Percentiles rank a stretch among this genome's conserved stretches.
Evolutionary conservation across 2,113 vertebrate species (phyloP).

Genomic region (Lamprotornis superbus): DNA sequence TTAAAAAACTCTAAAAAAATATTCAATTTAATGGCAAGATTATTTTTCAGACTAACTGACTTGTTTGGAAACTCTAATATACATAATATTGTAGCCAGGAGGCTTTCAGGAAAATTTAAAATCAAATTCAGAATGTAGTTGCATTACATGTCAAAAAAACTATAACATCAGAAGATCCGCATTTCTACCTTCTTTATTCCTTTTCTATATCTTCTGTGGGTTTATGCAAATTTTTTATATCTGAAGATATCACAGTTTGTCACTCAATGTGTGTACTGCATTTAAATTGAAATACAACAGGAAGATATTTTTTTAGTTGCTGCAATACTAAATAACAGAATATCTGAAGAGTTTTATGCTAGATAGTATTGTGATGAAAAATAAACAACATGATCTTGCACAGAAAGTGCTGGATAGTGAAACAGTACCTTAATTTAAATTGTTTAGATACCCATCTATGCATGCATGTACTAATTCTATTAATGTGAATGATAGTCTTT

Average conservation of each 20-base stretch:
- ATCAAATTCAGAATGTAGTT: neutral
- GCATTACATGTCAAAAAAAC: neutral
- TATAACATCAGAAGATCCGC: neutral
- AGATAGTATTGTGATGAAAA: neutral
- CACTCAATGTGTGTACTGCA: neutral
- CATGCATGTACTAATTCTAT: neutral
- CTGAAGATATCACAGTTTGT: neutral
- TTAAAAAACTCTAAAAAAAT: neutral
- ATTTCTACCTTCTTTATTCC: neutral
- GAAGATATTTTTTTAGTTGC: neutral
- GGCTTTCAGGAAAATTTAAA: neutral
- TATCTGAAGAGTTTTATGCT: neutral
- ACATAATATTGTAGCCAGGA: neutral
- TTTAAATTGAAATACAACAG: neutral
- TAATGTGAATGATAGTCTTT: neutral
- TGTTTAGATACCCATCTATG: neutral
- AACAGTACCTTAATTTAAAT: neutral
- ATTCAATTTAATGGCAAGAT: neutral
- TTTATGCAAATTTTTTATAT: neutral
- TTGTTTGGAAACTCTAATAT: neutral
- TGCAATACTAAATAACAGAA: neutral
- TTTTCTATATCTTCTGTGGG: neutral
- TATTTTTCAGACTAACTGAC: neutral
- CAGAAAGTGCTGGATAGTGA: neutral
- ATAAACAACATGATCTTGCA: neutral